Conservation (phyloP, 2,888 invertebrate species). For the Ichneumoninae sp. region DNA sequence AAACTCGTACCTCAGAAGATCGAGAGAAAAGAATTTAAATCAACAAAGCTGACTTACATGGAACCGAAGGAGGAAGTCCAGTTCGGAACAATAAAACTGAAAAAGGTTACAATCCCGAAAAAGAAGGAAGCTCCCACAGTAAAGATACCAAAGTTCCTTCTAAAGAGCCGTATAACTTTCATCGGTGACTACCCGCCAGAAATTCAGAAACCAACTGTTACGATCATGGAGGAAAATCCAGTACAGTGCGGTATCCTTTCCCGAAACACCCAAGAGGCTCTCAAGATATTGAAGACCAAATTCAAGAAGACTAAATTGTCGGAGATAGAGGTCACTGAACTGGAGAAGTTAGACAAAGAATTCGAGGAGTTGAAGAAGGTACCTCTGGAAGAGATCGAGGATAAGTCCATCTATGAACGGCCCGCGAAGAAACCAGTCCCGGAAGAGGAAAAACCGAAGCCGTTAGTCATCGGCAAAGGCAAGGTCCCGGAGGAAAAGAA, state of each 20-base stretch:
- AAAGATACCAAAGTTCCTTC: slow-evolving; percentile 88
- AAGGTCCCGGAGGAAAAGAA: slow-evolving; percentile 77
- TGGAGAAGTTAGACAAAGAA: slow-evolving; percentile 87
- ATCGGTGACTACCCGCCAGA: slow-evolving; percentile 88
- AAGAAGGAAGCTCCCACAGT: slow-evolving; percentile 84
- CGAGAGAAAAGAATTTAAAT: slow-evolving; percentile 87
- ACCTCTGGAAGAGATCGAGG: slow-evolving; percentile 81
- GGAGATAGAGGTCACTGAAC: slow-evolving; percentile 85
- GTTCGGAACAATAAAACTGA: slow-evolving; percentile 89
- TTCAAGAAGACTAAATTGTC: slow-evolving; percentile 86
- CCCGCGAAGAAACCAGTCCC: slow-evolving; percentile 79
- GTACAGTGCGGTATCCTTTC: slow-evolving; percentile 89
- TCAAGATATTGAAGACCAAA: slow-evolving; percentile 87
- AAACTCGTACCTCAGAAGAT: slow-evolving; percentile 86
- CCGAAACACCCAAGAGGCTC: slow-evolving; percentile 89
- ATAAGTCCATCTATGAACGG: slow-evolving; percentile 81
- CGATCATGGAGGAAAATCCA: slow-evolving; percentile 85
- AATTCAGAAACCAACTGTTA: slow-evolving; percentile 85
- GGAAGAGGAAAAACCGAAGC: slow-evolving; percentile 76
- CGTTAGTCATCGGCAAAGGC: slow-evolving; percentile 81
- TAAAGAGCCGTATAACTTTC: slow-evolving; percentile 90
- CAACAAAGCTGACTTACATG: slow-evolving; percentile 87
- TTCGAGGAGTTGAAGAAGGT: slow-evolving; percentile 84
- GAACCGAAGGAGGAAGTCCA: slow-evolving; percentile 86
- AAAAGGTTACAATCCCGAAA: slow-evolving; percentile 86